Evolutionary conservation across 2,797 vertebrate species (phyloP), one percentile per base, ranked within the genome.

Genomic region (Coranthus polyacanthus): DNA sequence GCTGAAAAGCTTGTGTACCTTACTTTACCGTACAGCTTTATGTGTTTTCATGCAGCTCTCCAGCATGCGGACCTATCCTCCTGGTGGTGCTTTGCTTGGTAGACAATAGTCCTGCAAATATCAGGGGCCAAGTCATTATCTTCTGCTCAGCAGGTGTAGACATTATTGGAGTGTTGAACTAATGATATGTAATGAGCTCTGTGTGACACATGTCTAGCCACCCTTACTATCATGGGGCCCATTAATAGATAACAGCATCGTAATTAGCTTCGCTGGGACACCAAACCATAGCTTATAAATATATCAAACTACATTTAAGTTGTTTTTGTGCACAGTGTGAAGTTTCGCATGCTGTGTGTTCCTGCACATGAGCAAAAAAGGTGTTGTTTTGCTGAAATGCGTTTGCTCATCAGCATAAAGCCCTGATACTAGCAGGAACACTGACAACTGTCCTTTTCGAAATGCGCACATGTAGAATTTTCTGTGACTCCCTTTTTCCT

Each of bases 101-200:
- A 88, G 89, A 90, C 83, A 89, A 93, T 89, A 92, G 89, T 90
- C 79, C 84, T 90, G 87, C 88, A 90, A 92, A 90, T 91, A 93
- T 90, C 88, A 78, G 85, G 83, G 86, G 86, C 85, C 84, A 81
- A 87, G 87, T 90, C 88, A 93, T 92, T 93, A 91, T 92, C 86
- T 91, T 78, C 83, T 72, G 85, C 90, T 90, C 89, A 92, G 91
- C 91, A 92, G 86, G 92, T 90, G 86, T 84, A 89, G 89, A 92
- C 91, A 82, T 94, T 92, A 93, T 92, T 92, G 87, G 88, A 92
- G 92, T 92, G 91, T 90, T 88, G 89, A 92, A 91, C 86, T 93
- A 93, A 93, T 93, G 92, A 93, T 89, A 92, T 87, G 91, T 93
- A 93, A 94, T 93, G 92, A 93, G 90, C 89, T 92, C 90, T 89